Evolutionary conservation across 2,888 invertebrate species (phyloP).

Genomic region (Nomada fucata): DNA sequence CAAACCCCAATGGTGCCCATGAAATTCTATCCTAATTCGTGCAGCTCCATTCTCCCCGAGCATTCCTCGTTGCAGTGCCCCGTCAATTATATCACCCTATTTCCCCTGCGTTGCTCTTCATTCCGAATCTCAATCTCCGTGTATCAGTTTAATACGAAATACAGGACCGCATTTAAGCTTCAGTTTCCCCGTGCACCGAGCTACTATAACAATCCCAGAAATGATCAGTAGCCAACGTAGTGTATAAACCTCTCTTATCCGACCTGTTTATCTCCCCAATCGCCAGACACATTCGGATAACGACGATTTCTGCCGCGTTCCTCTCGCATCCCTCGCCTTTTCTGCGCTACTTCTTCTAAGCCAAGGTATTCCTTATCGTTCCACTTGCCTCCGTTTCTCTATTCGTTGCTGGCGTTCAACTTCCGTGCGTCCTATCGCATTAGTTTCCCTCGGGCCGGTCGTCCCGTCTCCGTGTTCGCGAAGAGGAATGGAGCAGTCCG

Average conservation of each 20-base stretch:
- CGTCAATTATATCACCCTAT: not conserved
- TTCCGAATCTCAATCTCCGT: not conserved
- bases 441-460: conserved; percentile 18
- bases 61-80: not conserved
- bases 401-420: not conserved
- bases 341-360: not conserved
- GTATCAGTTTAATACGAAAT: too few relatives aligned
- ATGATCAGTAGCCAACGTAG: not conserved
- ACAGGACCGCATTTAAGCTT: too few relatives aligned
- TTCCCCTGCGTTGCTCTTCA: not conserved
- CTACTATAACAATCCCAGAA: not conserved
- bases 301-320: not conserved
- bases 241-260: conserved; percentile 1
- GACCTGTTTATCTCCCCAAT: conserved; percentile 21
- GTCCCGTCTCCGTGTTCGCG: conserved; percentile 32
- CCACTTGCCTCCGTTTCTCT: not conserved
- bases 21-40: conserved; percentile 5
- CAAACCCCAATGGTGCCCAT: not conserved
- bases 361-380: not conserved
- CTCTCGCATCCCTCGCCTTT: not conserved
- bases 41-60: not conserved
- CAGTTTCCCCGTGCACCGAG: not conserved
- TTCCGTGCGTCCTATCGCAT: not conserved
- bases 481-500: conserved; percentile 50
- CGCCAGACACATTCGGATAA: not conserved